Evolutionary conservation across 1,140 invertebrate species (phyloP), one percentile per base, ranked within the genome.

Genomic region (Philotrypesis tridentata): DNA sequence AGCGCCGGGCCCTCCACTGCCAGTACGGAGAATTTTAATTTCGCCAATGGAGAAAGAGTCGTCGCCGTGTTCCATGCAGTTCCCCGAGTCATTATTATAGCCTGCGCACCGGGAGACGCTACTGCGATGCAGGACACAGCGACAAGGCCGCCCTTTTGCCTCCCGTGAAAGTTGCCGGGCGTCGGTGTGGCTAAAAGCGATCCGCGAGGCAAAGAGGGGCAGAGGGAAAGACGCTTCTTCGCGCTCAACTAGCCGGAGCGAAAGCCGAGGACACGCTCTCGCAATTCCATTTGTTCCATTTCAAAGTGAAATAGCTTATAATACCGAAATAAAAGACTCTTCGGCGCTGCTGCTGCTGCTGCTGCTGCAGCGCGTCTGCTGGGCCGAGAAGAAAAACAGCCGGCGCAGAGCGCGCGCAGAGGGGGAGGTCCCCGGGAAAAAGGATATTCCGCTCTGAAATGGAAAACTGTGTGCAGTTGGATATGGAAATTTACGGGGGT

Each of bases 241-340:
- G 5, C 48, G 48, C 6, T 17, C 48, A 55, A 55, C 48, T 55
- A 55, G 48, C 48, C 48, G 48, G 48, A 65, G 23, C 61, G 61
- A 27, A 29, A 23, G n/a, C n/a, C 7, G n/a, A 25, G 23, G n/a
- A 23, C 31, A 74, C 33, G n/a, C 68, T 70, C 29, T 14, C n/a
- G 31, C 86, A 88, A 89, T 89, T 88, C 85, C 86, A 89, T 89
- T 89, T 88, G 88, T 88, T 85, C 87, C 83, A 89, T 90, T 89
- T 89, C 85, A 86, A 89, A 87, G 85, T 87, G 85, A 87, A 89
- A 88, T 89, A 88, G 87, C 87, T 88, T 89, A 89, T 88, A 89
- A 88, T 82, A 85, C 82, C 85, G 87, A 87, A 89, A 88, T 89
- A 89, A 89, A 74, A 73, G 67, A 67, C 33, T 67, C 25, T 63